Conservation (phyloP, 2,888 invertebrate species). For the Barypeithes pellucidus region DNA sequence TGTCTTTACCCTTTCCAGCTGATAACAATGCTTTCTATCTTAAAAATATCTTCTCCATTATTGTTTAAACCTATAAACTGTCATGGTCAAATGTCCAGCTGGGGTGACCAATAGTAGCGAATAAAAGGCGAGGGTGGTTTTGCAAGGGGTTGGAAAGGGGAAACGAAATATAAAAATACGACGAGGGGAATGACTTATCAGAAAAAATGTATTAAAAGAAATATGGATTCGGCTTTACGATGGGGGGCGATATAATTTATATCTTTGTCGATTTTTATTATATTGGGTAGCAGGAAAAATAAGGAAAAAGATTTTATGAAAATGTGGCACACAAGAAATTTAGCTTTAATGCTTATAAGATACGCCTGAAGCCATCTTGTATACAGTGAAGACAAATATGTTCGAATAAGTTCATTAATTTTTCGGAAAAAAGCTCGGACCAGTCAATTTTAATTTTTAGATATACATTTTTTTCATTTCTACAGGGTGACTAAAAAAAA, state of each 20-base stretch:
- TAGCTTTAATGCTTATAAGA: too few species aligned
- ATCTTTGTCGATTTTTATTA: conserved; percentile 28
- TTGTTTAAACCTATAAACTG: background rate
- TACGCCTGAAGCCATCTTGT: too few species aligned
- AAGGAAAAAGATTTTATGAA: background rate
- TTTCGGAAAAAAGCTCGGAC: too few species aligned
- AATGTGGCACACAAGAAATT: background rate
- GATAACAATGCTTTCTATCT: too few species aligned
- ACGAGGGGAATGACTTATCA: conserved; percentile 43
- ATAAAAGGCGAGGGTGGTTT: conserved; percentile 34
- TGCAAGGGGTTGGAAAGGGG: conserved; percentile 43
- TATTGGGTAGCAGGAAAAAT: conserved; percentile 9
- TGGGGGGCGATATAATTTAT: conserved; percentile 37
- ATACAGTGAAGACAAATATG: too few species aligned
- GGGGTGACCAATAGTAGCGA: conserved; percentile 62
- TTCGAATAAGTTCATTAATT: too few species aligned
- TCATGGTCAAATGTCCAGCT: conserved; percentile 59
- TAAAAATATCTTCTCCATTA: background rate
- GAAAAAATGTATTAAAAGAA: conserved; percentile 47
- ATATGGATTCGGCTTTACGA: conserved; percentile 42
- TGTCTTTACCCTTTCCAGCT: too few species aligned
- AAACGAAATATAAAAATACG: conserved; percentile 47
- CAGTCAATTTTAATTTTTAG: too few species aligned
- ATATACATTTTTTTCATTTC: too few species aligned
- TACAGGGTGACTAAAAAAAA: too few species aligned